Conservation (phyloP, 2,888 invertebrate genomes). For the Orchesella flavescens region DNA sequence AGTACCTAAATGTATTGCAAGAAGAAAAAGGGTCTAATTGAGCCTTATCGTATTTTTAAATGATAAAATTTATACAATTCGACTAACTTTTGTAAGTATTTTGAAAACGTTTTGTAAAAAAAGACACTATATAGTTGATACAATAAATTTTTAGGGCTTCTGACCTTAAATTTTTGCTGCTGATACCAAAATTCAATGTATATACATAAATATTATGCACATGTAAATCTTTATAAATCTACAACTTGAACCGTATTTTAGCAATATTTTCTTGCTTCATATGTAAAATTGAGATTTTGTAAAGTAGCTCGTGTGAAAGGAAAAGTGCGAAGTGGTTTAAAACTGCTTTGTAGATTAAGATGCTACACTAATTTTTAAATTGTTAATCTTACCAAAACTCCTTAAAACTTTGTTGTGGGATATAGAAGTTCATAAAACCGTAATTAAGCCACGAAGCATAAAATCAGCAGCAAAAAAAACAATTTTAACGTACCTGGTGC, state of each 20-base stretch:
- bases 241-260: neutral
- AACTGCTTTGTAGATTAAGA: neutral
- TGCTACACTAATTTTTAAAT: neutral
- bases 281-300: constrained; percentile 20
- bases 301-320: constrained; percentile 48
- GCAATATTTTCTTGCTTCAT: neutral
- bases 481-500: constrained; percentile 50
- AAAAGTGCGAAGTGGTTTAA: constrained; percentile 52
- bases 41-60: too few relatives aligned
- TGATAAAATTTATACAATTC: too few relatives aligned
- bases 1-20: too few relatives aligned
- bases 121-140: too few relatives aligned
- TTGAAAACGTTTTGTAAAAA: too few relatives aligned
- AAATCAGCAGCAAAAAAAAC: neutral
- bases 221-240: neutral
- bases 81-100: too few relatives aligned
- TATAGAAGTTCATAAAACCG: neutral
- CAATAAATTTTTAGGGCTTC: too few relatives aligned
- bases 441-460: neutral
- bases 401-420: neutral
- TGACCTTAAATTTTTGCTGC: constrained; percentile 5
- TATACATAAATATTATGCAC: too few relatives aligned
- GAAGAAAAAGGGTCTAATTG: too few relatives aligned
- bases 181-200: neutral
- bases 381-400: neutral